These are phyloP conservation scores for Allobates femoralis DNA, from an alignment of 2,797 vertebrate genomes.

Conservation along the genomic window DNA sequence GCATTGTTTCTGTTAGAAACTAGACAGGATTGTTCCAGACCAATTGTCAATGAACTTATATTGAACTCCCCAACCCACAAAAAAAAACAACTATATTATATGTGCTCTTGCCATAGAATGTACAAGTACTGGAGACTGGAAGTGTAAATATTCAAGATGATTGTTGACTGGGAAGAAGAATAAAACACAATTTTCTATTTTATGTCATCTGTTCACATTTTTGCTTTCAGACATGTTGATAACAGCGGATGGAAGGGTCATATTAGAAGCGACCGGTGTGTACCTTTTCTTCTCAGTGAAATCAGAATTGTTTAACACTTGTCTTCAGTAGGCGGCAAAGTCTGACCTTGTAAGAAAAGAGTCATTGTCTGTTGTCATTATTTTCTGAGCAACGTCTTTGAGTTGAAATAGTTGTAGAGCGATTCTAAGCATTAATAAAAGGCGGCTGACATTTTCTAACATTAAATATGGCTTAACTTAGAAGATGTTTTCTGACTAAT, in stretches of 20 bases:
- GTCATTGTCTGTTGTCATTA: conserved; percentile 20
- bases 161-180: background rate
- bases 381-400: background rate
- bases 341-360: conserved; percentile 36
- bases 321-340: background rate
- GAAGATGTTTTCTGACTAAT: conserved; percentile 11
- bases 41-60: background rate
- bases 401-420: background rate
- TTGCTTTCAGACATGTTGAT: background rate
- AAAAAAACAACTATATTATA: too few relatives aligned
- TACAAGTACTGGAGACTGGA: background rate
- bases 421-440: conserved; percentile 1
- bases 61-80: background rate
- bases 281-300: background rate
- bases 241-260: background rate
- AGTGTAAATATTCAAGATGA: background rate
- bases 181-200: background rate
- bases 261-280: background rate
- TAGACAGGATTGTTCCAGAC: background rate
- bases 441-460: conserved; percentile 21
- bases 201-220: background rate
- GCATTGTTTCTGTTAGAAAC: background rate
- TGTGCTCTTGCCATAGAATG: background rate
- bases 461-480: conserved; percentile 13
- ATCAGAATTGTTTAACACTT: background rate